Base-by-base conservation (phyloP, 2,888 invertebrate genomes). In the Spialia ferax region DNA sequence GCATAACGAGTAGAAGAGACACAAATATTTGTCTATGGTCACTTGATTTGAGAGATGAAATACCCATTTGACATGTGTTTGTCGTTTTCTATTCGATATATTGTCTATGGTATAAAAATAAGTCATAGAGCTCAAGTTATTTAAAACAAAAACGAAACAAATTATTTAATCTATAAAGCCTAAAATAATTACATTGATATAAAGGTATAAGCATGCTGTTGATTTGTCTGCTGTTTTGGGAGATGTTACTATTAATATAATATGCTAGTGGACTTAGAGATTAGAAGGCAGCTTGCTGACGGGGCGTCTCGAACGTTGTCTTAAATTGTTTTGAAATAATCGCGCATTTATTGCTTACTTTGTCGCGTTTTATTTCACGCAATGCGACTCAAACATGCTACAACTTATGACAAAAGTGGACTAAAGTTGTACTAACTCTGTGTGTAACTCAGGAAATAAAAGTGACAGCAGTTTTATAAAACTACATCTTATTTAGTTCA, bases 101-200 rank as follows among this genome's bases (percentile, higher is more conserved):
- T 35, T 35, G 35, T 35, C 35, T 66, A 50, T 65, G 66, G 52
- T 57, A 32, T 45, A 55, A 15, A 38, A 57, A 48, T 55, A 67
- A 67, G 69, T 63, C 70, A 70, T 70, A 71, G 71, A 71, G 71
- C 71, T 71, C 71, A 71, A 71, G 50, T 57, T 65, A 59, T 64
- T 57, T 42, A 23, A 64, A 63, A 55, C 26, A 54, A 64, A 56
- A 64, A 57, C 15, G 45, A 48, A 48, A 64, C 55, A 65, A 35
- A 23, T 42, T 2, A 55, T 59, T 23, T 57, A 50, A 26, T 59
- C 35, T 50, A 38, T 52, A 65, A 59, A 65, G 50, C 35, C 13
- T 35, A 35, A 35, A 35, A 13, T 35, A 13, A 35, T 35, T 11
- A 35, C 13, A 11, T 11, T 32, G 32, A 8, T 32, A 32, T 32